phyloP scores from a whole-genome alignment of 1,140 invertebrate genomes.

The Myzus persicae region DNA sequence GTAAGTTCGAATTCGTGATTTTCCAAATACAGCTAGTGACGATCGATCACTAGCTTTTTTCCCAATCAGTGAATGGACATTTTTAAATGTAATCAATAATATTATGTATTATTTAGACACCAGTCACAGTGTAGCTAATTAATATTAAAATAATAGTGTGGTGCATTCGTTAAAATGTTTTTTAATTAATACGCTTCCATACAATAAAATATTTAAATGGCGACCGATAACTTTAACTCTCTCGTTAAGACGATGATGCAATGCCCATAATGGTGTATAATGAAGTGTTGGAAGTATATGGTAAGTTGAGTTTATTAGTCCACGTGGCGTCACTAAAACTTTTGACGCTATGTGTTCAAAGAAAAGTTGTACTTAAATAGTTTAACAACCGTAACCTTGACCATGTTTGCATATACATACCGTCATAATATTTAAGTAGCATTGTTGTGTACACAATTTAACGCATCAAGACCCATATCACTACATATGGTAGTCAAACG shows the following conservation, averaged over 20 bases:
- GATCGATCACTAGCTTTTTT: too few species aligned
- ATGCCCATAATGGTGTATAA: too few species aligned
- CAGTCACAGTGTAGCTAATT: background rate
- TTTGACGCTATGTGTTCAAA: background rate
- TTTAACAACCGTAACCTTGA: background rate
- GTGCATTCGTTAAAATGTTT: background rate
- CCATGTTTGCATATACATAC: background rate
- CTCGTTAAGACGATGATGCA: too few species aligned
- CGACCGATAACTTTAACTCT: background rate
- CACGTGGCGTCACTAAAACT: background rate
- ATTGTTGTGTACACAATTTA: background rate
- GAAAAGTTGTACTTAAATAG: background rate
- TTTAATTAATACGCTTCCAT: background rate
- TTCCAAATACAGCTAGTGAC: background rate
- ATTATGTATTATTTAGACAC: too few species aligned
- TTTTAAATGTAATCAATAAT: too few species aligned
- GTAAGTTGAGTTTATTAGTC: background rate
- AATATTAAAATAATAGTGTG: background rate
- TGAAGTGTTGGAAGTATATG: background rate
- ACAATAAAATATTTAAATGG: too few species aligned
- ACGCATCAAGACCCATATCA: background rate
- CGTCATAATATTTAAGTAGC: background rate
- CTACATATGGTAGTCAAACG: background rate
- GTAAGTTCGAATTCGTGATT: background rate
- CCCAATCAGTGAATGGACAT: too few species aligned